Conservation (phyloP, 2,797 vertebrate species). For the Cirrhinus mrigala region DNA sequence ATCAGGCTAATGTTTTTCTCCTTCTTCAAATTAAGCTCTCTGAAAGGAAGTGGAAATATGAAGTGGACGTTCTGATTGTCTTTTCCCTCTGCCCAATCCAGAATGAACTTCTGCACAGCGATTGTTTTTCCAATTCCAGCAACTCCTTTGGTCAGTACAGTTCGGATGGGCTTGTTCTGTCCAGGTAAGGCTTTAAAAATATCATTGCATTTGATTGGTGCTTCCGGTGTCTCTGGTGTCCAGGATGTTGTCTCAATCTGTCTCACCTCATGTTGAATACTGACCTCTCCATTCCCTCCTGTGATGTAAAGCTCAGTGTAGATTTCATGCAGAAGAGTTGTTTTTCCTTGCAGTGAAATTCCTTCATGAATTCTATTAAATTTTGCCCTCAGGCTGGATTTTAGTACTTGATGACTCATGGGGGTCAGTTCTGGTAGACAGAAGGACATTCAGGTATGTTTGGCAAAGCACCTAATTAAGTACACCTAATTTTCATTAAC, state of each 20-base stretch:
- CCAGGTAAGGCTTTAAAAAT: no score
- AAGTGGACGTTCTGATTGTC: neutral
- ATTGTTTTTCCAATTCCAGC: slow-evolving; percentile 2
- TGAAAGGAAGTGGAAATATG: slow-evolving; percentile 12
- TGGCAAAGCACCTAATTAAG: no score
- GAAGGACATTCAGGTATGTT: no score
- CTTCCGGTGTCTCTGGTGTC: no score
- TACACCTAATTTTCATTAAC: no score
- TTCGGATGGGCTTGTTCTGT: neutral
- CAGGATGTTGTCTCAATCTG: neutral
- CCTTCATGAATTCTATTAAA: neutral
- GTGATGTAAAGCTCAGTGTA: slow-evolving; percentile 21
- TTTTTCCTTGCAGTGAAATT: neutral
- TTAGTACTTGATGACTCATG: neutral
- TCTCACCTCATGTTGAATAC: neutral
- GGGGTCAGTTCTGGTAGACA: neutral
- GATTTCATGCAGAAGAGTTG: neutral
- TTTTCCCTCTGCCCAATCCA: slow-evolving; percentile 2
- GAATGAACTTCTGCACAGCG: neutral
- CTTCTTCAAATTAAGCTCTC: neutral
- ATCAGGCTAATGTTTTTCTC: neutral
- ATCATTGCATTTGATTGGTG: neutral
- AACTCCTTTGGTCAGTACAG: slow-evolving; percentile 3
- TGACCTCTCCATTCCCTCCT: neutral
- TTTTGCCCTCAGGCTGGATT: neutral